A percentile compares a stretch with the other conserved stretches of the same genome.
These are phyloP conservation scores for Masnerella sp. DNA, from an alignment of 2,888 invertebrate genomes.

Conservation along the genomic window DNA sequence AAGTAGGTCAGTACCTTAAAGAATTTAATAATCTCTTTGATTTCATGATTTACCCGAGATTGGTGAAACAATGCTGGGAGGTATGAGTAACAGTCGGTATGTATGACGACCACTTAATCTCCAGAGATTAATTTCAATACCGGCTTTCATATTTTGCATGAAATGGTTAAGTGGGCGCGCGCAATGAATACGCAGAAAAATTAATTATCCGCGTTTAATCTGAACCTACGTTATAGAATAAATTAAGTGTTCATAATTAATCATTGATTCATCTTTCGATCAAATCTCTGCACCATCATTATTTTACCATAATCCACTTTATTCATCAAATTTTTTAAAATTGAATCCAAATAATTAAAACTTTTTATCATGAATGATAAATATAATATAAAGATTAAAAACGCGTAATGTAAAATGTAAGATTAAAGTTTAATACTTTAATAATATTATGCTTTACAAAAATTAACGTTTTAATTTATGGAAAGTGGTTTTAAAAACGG, in stretches of 20 bases:
- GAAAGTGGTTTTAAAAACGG: too few relatives aligned
- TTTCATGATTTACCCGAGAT: constrained; percentile 40
- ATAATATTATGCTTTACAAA: too few relatives aligned
- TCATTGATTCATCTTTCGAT: constrained; percentile 6
- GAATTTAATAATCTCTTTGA: constrained; percentile 44
- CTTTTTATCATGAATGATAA: too few relatives aligned
- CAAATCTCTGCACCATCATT: background rate
- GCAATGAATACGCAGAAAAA: constrained; percentile 10
- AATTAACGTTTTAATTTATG: too few relatives aligned
- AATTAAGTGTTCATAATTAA: constrained; percentile 17
- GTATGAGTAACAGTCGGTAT: constrained; percentile 36
- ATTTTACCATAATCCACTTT: too few relatives aligned
- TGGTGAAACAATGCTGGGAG: constrained; percentile 27
- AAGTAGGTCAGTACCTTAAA: constrained; percentile 37
- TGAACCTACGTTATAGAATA: constrained; percentile 11
- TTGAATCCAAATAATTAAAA: too few relatives aligned
- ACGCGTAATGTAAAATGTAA: too few relatives aligned
- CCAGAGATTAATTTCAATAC: constrained; percentile 41
- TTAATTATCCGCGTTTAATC: constrained; percentile 15
- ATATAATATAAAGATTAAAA: too few relatives aligned
- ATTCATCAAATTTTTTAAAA: too few relatives aligned
- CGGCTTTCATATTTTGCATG: constrained; percentile 29
- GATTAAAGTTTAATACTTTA: too few relatives aligned
- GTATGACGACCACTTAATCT: constrained; percentile 39
- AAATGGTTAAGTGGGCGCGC: constrained; percentile 6